Percentiles rank a stretch among this genome's conserved stretches.
Evolutionary conservation across 2,797 vertebrate genomes (phyloP).

Genomic region (Cottoperca gobio): DNA sequence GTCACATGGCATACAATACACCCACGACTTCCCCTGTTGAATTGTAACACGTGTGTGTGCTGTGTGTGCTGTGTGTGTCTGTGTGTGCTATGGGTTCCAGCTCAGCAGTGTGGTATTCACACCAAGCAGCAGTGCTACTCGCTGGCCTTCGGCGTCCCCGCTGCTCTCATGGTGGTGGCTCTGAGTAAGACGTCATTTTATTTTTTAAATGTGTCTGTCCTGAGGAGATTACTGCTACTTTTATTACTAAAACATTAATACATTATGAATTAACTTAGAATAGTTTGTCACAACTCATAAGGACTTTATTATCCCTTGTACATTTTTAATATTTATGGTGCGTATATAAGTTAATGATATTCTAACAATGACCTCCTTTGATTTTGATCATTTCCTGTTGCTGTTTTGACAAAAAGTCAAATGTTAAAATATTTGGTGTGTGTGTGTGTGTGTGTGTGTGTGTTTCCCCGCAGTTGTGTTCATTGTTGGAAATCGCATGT

Average conservation of each 20-base stretch:
- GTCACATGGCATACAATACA: neutral
- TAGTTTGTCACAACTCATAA: neutral
- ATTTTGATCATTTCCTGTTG: neutral
- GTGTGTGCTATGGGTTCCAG: constrained; percentile 75
- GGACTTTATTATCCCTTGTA: neutral
- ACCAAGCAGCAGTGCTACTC: constrained; percentile 88
- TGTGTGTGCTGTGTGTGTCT: constrained; percentile 11
- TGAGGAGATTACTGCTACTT: neutral
- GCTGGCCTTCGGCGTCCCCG: constrained; percentile 95
- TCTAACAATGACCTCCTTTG: neutral
- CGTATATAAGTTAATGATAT: neutral
- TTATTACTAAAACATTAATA: too few relatives aligned
- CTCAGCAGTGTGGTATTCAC: constrained; percentile 90
- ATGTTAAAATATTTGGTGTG: neutral
- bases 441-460: constrained; percentile 23
- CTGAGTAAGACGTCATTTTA: constrained; percentile 84
- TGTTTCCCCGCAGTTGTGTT: constrained; percentile 89
- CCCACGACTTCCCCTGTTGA: rapidly evolving
- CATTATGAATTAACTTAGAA: neutral
- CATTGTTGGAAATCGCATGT: constrained; percentile 89
- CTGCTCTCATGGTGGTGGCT: constrained; percentile 91
- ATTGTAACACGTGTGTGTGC: neutral
- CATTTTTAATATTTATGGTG: too few relatives aligned
- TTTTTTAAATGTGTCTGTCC: neutral
- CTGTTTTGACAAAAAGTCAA: neutral